Conservation (phyloP, 2,113 vertebrate species). For the Colistium nudipinnis region DNA sequence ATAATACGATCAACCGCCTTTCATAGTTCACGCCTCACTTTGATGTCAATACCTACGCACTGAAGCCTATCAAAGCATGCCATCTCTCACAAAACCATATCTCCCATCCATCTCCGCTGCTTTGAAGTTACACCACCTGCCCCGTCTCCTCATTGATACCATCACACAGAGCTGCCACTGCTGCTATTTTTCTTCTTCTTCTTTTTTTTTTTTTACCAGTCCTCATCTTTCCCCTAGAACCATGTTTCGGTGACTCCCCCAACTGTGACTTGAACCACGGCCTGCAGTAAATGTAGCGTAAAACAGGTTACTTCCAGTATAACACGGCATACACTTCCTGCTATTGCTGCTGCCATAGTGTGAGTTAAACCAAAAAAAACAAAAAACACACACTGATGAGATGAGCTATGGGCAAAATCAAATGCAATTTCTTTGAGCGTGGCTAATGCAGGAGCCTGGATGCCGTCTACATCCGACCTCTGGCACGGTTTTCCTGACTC, state of each 20-base stretch:
- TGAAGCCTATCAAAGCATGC: slow-evolving; percentile 28
- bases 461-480: background rate
- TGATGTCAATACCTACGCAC: slow-evolving; percentile 31
- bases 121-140: slow-evolving; percentile 57
- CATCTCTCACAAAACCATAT: slow-evolving; percentile 25
- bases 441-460: background rate
- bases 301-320: slow-evolving; percentile 24
- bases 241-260: slow-evolving; percentile 22
- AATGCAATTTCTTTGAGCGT: background rate
- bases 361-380: too few species aligned
- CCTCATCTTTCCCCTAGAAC: slow-evolving; percentile 22
- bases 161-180: slow-evolving; percentile 26
- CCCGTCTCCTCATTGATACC: slow-evolving; percentile 31
- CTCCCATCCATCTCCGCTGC: slow-evolving; percentile 34
- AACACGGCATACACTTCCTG: too few species aligned
- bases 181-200: background rate
- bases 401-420: background rate
- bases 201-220: background rate
- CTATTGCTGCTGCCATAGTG: too few species aligned
- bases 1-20: slow-evolving; percentile 30
- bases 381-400: too few species aligned
- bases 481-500: background rate
- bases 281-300: slow-evolving; percentile 17
- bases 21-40: slow-evolving; percentile 2
- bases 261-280: slow-evolving; percentile 26